Evolutionary conservation across 1,140 invertebrate species (phyloP), one percentile per base, ranked within the genome.

Genomic region (Drosophila lacteicornis): DNA sequence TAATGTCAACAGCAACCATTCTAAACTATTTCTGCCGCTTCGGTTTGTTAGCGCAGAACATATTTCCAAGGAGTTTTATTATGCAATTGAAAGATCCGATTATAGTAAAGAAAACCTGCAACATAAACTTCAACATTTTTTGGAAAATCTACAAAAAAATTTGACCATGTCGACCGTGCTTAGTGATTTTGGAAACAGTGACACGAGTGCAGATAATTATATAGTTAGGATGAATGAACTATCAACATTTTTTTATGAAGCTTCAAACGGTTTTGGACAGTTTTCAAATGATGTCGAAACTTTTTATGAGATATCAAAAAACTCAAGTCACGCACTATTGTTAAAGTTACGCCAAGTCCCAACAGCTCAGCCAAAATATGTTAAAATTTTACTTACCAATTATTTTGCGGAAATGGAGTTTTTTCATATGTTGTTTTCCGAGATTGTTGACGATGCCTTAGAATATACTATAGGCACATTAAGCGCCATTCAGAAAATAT

Each of bases 371-470:
- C 75, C 84, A 1, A 79, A 63, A 15, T 9, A 49, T 2, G 73
- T 84, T 2, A 92, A 92, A 62, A 27, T 73, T 7, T 60, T 70
- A 11, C 50, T 92, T 46, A 91, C 91, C 1, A 84, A 82, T 49
- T 92, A 92, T 60, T 92, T 91, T 78, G 40, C 79, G 1, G 91
- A 92, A 82, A 92, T 92, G 87, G 91, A 92, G 50, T 91, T 82
- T 53, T 91, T 92, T 58, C 76, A 92, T 19, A 71, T 91, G 5
- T 69, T 87, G 47, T 84, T 92, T 50, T 84, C 82, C 0, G 91
- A 91, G 65, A 74, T 90, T 38, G 42, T 92, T 2, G 82, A 92
- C 50, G 80, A 92, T 49, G 80, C 79, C 25, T 27, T 92, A 1
- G 91, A 91, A 51, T 87, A 82, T 40, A 90, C 79, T n/a, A 66